These are phyloP conservation scores for Sphenopsis melanotis DNA, from an alignment of 2,797 vertebrate genomes.

Conservation along the genomic window DNA sequence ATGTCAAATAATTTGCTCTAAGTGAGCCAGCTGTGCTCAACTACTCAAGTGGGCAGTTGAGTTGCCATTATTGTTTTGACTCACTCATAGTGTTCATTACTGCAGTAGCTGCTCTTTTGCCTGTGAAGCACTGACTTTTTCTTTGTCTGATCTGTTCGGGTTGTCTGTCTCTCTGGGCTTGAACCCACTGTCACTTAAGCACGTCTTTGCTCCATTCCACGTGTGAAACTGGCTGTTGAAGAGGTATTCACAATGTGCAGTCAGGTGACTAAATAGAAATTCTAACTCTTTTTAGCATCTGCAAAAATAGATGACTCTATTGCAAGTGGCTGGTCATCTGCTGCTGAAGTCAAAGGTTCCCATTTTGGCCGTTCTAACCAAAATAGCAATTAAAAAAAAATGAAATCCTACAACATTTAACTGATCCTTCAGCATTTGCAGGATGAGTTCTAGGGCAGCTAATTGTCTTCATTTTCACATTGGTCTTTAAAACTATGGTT, in stretches of 20 bases:
- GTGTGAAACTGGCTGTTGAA: background rate
- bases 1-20: background rate
- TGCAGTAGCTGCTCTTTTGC: background rate
- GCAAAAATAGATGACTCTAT: background rate
- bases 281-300: background rate
- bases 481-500: background rate
- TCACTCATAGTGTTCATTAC: background rate
- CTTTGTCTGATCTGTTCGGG: background rate
- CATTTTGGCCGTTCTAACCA: background rate
- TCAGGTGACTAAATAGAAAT: background rate
- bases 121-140: background rate
- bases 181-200: background rate
- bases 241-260: background rate
- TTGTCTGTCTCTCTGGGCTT: background rate
- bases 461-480: background rate
- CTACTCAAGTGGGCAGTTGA: background rate
- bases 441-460: background rate
- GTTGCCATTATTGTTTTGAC: background rate
- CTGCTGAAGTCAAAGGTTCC: background rate
- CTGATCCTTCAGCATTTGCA: background rate
- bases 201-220: background rate
- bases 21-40: background rate
- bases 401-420: background rate
- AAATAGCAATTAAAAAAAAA: rapidly evolving
- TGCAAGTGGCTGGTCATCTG: background rate